Percentiles rank a stretch among this genome's conserved stretches.
Conservation (phyloP, 2,888 invertebrate species). For the Heteromurus nitidus region DNA sequence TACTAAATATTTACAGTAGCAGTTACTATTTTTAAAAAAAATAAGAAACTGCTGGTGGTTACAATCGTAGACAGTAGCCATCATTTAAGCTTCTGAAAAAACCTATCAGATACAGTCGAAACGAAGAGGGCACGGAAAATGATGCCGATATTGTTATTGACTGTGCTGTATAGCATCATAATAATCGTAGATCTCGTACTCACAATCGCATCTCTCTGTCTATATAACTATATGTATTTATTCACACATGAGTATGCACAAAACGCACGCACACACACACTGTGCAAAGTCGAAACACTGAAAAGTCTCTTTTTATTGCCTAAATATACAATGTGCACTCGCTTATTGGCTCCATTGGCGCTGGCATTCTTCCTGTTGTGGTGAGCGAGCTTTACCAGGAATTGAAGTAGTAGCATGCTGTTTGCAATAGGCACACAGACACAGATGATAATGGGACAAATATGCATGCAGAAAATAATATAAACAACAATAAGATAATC, state of each 20-base stretch:
- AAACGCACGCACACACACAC: too few species aligned
- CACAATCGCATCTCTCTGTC: background rate
- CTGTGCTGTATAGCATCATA: conserved; percentile 9
- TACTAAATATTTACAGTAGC: conserved; percentile 28
- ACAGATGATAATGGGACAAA: conserved; percentile 50
- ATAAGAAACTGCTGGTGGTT: conserved; percentile 8
- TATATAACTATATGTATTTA: too few species aligned
- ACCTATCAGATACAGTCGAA: conserved; percentile 11
- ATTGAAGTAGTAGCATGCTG: background rate
- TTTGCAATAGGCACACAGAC: conserved; percentile 43
- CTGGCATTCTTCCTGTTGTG: conserved; percentile 15
- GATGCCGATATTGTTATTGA: conserved; percentile 25
- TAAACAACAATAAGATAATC: background rate
- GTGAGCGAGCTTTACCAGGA: conserved; percentile 15
- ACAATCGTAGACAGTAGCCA: conserved; percentile 8
- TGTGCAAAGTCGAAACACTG: too few species aligned
- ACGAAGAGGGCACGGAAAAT: background rate
- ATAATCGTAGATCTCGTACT: conserved; percentile 10
- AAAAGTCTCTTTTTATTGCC: too few species aligned
- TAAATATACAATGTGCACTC: too few species aligned
- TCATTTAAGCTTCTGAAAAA: conserved; percentile 7
- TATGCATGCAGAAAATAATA: conserved; percentile 43
- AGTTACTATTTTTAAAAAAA: conserved; percentile 7
- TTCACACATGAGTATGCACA: too few species aligned
- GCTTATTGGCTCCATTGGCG: too few species aligned